Percentiles rank a stretch among this genome's conserved stretches.
These are phyloP conservation scores for Epizoanthus rinbou DNA, from an alignment of 92 coral and sea anemone species.

Conservation along the genomic window DNA sequence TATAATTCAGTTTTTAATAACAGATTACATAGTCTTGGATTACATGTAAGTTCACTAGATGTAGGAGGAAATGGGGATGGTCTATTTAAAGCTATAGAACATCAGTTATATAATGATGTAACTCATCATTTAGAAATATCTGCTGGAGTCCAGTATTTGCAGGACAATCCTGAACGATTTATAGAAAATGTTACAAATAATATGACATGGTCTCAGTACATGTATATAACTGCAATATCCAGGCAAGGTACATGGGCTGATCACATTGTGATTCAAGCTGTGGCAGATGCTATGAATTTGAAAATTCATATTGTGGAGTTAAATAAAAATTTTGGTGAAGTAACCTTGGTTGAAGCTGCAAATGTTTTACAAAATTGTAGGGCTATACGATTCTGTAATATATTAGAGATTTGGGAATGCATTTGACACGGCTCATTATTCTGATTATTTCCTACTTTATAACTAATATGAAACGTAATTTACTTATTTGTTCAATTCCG, in stretches of 20 bases:
- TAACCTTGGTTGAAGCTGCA: constrained; percentile 34
- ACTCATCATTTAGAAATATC: constrained; percentile 1
- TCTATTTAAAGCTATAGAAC: constrained; percentile 34
- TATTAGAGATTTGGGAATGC: too few relatives aligned
- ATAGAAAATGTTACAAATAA: constrained; percentile 4
- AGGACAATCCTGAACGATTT: background rate
- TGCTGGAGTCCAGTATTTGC: constrained; percentile 9
- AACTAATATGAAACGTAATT: too few relatives aligned
- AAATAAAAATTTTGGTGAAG: constrained; percentile 11
- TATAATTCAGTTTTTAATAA: constrained; percentile 14
- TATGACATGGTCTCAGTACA: background rate
- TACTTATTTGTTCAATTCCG: too few relatives aligned
- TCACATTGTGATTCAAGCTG: background rate
- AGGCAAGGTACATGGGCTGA: constrained; percentile 4
- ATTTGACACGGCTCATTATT: too few relatives aligned
- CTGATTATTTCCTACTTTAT: too few relatives aligned
- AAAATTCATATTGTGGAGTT: constrained; percentile 34
- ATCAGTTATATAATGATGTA: constrained; percentile 19
- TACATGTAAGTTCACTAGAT: constrained; percentile 46
- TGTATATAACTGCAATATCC: background rate
- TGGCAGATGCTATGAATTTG: constrained; percentile 8
- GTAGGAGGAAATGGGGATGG: constrained; percentile 44
- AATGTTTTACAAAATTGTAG: constrained; percentile 30
- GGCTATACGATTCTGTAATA: background rate
- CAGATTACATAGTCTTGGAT: constrained; percentile 19